Conservation (phyloP, 1,140 invertebrate species). For the Cherax destructor region DNA sequence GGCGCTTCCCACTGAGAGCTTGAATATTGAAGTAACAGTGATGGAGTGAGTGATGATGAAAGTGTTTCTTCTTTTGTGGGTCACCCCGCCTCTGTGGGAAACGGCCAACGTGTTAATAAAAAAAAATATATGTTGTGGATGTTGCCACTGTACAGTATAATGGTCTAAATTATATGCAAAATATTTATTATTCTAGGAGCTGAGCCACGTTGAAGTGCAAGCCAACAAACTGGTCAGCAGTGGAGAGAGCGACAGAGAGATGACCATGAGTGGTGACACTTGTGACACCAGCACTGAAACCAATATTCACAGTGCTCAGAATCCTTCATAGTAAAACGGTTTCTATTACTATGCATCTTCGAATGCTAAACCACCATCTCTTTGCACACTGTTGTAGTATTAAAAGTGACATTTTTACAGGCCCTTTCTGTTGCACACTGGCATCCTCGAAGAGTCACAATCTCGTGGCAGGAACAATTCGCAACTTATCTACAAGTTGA, state of each 20-base stretch:
- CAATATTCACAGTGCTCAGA: not conserved
- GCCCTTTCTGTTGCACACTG: slow-evolving; percentile 26
- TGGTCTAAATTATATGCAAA: too few relatives aligned
- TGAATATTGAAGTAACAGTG: too few relatives aligned
- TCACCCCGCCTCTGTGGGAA: too few relatives aligned
- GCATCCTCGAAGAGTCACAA: not conserved
- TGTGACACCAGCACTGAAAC: not conserved
- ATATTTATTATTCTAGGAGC: slow-evolving; percentile 8
- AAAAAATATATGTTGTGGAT: not conserved
- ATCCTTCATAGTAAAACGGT: slow-evolving; percentile 43
- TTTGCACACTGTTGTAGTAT: not conserved
- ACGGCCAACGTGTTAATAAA: too few relatives aligned
- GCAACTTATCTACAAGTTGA: too few relatives aligned
- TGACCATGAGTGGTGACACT: not conserved
- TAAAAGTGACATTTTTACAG: not conserved
- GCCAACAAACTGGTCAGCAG: slow-evolving; percentile 21
- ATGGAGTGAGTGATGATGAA: too few relatives aligned
- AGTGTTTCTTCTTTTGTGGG: too few relatives aligned
- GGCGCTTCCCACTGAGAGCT: too few relatives aligned
- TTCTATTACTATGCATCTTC: not conserved
- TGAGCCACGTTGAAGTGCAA: slow-evolving; percentile 59
- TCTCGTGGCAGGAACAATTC: too few relatives aligned
- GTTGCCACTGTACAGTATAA: too few relatives aligned
- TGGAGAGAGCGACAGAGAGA: not conserved
- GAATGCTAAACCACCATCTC: not conserved